phyloP scores from a whole-genome alignment of 1,140 invertebrate genomes.

The Venturia canescens region DNA sequence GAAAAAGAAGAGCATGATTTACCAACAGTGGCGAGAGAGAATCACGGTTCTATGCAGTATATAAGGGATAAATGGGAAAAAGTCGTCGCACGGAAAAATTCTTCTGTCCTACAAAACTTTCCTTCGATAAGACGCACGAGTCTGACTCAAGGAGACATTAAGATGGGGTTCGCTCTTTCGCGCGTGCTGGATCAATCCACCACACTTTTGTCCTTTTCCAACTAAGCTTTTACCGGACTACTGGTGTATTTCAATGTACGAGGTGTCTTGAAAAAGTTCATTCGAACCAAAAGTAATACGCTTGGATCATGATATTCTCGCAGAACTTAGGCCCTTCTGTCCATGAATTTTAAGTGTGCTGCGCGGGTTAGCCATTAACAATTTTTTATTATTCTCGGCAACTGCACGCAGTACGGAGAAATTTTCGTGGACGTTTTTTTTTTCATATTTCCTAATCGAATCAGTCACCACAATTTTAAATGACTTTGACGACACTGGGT shows the following conservation, averaged over 20 bases:
- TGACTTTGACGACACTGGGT: too few relatives aligned
- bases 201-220: background rate
- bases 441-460: too few relatives aligned
- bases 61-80: background rate
- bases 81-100: slow-evolving; percentile 2
- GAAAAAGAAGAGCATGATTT: slow-evolving; percentile 8
- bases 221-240: background rate
- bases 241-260: background rate
- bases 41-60: background rate
- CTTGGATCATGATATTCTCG: too few relatives aligned
- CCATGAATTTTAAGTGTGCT: too few relatives aligned
- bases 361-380: too few relatives aligned
- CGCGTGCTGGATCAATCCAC: slow-evolving; percentile 11
- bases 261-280: too few relatives aligned
- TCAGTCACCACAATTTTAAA: too few relatives aligned
- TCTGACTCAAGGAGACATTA: slow-evolving; percentile 13
- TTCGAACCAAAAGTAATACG: too few relatives aligned
- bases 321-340: too few relatives aligned
- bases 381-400: too few relatives aligned
- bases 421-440: too few relatives aligned
- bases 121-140: background rate
- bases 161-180: background rate
- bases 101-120: background rate
- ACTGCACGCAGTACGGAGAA: too few relatives aligned
- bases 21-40: background rate